Base-by-base conservation (phyloP, 2,888 invertebrate species). In the Lordiphosa andalusiaca region DNA sequence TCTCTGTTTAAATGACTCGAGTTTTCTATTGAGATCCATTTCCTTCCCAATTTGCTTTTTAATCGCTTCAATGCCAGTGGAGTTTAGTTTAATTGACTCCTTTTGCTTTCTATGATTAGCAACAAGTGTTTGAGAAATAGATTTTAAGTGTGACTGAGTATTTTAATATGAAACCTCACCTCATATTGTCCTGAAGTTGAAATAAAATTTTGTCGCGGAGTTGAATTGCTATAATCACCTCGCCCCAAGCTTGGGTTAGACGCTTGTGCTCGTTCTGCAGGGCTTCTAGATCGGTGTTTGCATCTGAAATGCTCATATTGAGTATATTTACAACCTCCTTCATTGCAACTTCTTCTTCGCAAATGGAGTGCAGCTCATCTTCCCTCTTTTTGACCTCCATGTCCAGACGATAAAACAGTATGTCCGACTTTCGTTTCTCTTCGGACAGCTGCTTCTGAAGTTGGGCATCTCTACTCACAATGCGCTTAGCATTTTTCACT, bases 281-380 rank as follows among this genome's bases (percentile, higher is more conserved):
- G 19, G 92, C 93, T 84, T 94, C 94, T 19, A 95, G 89, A 81
- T 95, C 95, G 0, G 93, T 92, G 61, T 93, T 93, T n/a, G 93
- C 93, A 63, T 93, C 91, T 0, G 93, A 92, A 25, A 94, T 91
- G 86, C 93, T 90, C 75, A 91, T 91, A 37, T 91, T 91, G 12
- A 92, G 80, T 10, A 90, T 87, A 59, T 92, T 91, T 83, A 93
- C 92, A 74, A 94, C 93, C 4, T 90, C 90, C 44, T 92, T 91
- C 85, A 94, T 94, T 1, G 94, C 91, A 12, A 91, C 90, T 21
- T 93, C 86, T 82, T 95, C 95, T 67, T 93, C 92, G 48, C 91
- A 90, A 65, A 93, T 91, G 67, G 92, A 90, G 67, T 92, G 91
- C 50, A 94, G 85, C 81, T 94, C 93, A 0, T 91, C 91, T 84